Evolutionary conservation across 2,797 vertebrate species (phyloP), one percentile per base, ranked within the genome.

Genomic region (Catharus ustulatus): DNA sequence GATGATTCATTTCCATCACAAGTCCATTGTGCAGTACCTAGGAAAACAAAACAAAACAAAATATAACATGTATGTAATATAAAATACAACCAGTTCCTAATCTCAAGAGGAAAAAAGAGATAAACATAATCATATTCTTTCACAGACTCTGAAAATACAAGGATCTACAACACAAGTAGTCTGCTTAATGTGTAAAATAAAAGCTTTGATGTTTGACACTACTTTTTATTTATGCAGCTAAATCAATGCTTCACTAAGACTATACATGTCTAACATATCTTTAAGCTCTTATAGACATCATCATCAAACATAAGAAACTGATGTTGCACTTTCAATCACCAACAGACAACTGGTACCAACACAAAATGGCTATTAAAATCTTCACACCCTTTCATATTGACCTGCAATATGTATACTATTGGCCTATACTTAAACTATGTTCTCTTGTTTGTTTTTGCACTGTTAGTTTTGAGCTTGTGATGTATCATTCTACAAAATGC

Each of bases 11-110:
- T 96, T 98, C 98, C 97, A 98, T 97, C 80, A 98, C 62, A 29
- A 99, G 98, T 48, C 95, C 97, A 96, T 99, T 99, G 95, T 98
- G 98, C 58, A 97, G 92, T 80, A 99, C 98, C 98, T 98, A 68
- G 74, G 77, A 68, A 67, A 67, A 69, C 12, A 97, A 97, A 36
- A 61, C 52, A 81, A 38, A 38, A 38, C 38, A 38, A 38, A 38
- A 38, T 38, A 38, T 38, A 88, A 73, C 62, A 84, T 22, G 13
- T 48, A 57, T 32, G 61, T 46, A 84, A 87, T 84, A 61, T 76
- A 89, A 81, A 79, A 87, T 45, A 46, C 8, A 62, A 76, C 9
- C 20, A n/a, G 20, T 61, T 62, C 80, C 66, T 79, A 91, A 51
- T 79, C 26, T 78, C 48, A 77, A 90, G 26, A 71, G 52, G 29